Base-by-base conservation (phyloP, 2,797 vertebrate genomes). In the Hipposideros larvatus region DNA sequence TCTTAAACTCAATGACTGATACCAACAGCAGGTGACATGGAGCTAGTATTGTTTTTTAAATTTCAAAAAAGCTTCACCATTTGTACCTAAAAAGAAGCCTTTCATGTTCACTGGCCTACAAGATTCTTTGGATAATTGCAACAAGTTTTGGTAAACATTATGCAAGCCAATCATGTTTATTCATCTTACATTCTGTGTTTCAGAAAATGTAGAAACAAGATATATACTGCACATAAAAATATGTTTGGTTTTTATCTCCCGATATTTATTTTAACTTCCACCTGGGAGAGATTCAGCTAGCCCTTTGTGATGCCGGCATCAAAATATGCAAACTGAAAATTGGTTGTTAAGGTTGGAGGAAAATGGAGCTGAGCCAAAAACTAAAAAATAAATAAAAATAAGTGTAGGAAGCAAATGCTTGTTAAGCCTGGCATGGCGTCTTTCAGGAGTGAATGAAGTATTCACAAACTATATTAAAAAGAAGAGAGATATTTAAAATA, bases 401-500 rank as follows among this genome's bases (percentile, higher is more conserved):
- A 59, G 13, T 28, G 26, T 90, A 41, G 7, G 34, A 94, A 87
- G 11, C 26, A 37, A 7, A 15, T 82, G n/a, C 59, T 93, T 95
- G 57, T 84, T 80, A 90, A 91, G 87, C 63, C 19, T 18, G 43
- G 9, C 80, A 8, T 46, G 65, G 48, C 5, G 7, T 93, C 48
- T 94, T 96, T 9, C 2, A 2, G 77, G 93, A 96, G 34, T 75
- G 41, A 97, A 74, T 65, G 53, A 96, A 96, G 18, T 46, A 95
- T 73, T 15, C 78, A 95, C 74, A 92, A 97, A 94, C 66, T 87
- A n/a, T 96, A 73, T 94, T 86, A 7, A 96, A 85, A 74, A 96
- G 84, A 37, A 96, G 80, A 95, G 43, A 84, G 97, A 94, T 96
- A 87, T 96, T 96, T 63, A 65, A 97, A 93, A 16, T 88, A 90